Evolutionary conservation across 2,888 invertebrate species (phyloP), one percentile per base, ranked within the genome.

Genomic region (Leptarthrus brevirostris): DNA sequence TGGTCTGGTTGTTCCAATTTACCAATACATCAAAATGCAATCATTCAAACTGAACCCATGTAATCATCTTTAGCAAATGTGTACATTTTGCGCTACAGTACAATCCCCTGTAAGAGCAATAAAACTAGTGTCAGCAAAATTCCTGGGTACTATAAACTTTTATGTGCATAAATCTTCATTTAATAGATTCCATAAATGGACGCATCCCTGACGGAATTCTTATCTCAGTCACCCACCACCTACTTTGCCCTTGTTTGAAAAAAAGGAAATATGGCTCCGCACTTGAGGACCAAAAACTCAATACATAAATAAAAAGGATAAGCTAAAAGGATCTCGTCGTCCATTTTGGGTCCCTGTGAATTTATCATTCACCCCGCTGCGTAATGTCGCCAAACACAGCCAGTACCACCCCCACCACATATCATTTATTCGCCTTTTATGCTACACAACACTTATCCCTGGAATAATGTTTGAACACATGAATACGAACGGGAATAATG

Each of bases 231-330:
- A 40, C 40, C 12, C 20, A 24, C 61, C 40, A 20, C 40, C 61
- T 10, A 16, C 10, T n/a, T 12, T 30, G 4, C 30, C 5, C 4
- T 4, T 6, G 30, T 4, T 6, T 6, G 30, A 30, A 30, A 30
- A 30, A 30, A 30, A 30, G 40, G 70, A 56, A 44, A 72, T 26
- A 72, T 47, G 30, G 56, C 44, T 56, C 56, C 44, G n/a, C n/a
- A 4, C 24, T 12, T 20, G 53, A 52, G 49, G 44, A 69, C 49
- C 36, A 71, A 71, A 61, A 54, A 71, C 52, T 36, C 66, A 66
- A 66, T 66, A 66, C 66, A 66, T 66, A 66, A 66, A 66, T 66
- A 66, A 66, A 66, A 66, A 66, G 47, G 66, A 66, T 66, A 47
- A 66, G 2, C 18, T 18, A 26, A 66, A 66, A 24, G 47, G 66